Base-by-base conservation (phyloP, 2,888 invertebrate genomes). In the Andrena bicolor region DNA sequence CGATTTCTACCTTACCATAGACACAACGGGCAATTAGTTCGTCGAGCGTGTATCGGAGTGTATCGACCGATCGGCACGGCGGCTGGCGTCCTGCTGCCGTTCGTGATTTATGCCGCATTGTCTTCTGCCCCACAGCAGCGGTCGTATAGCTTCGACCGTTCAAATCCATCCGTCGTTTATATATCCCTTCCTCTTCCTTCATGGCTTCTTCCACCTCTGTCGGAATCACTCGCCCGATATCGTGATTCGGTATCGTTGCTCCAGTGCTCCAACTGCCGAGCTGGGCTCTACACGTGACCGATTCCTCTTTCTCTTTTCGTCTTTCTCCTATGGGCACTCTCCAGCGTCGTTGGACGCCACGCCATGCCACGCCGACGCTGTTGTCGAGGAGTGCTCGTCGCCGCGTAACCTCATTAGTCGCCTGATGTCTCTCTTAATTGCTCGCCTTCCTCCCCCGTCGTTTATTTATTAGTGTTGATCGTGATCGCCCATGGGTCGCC, bases 371-470 rank as follows among this genome's bases (percentile, higher is more conserved):
- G 80, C 65, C 77, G 80, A 73, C 77, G 68, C 77, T 80, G 78
- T 82, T 82, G 58, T 80, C 77, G 70, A 79, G 75, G 79, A 79
- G 84, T 73, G 49, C 77, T 84, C 71, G 88, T 82, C 80, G 76
- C 79, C 82, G 89, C 89, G 92, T 90, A 91, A 92, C 88, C 92
- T 92, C 92, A 92, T 93, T 92, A 93, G 91, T 91, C 90, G 90
- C 82, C 90, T 92, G 92, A 93, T 92, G 92, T 92, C 92, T 91
- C 89, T 92, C 92, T 92, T 92, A 92, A 92, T 92, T 92, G 91
- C 90, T 85, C 89, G 84, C 87, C 88, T 88, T 72, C 79, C 80
- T 71, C 89, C 84, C 41, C 84, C 88, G 83, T 81, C 72, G 88
- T 86, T 90, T 92, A 91, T 92, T 92, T 90, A 90, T 92, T 89